Evolutionary conservation across 2,888 invertebrate species (phyloP).

Genomic region (Trichopoda pennipes): DNA sequence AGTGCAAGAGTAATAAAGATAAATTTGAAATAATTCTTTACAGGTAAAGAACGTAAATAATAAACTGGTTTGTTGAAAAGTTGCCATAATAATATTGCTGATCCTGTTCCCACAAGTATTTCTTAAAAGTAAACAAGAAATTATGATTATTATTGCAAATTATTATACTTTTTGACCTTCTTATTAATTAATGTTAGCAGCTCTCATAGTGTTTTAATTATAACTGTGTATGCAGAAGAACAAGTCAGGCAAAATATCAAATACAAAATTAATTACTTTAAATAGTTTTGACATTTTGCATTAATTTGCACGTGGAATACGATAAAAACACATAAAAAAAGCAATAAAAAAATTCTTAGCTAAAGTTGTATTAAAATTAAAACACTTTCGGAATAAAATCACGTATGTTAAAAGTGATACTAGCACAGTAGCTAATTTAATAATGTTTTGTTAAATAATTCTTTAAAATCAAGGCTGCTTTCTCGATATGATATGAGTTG

Average conservation of each 20-base stretch:
- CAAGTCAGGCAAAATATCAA: neutral
- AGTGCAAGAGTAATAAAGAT: slow-evolving; percentile 2
- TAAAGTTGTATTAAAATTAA: slow-evolving; percentile 19
- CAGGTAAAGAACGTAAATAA: neutral
- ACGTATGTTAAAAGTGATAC: slow-evolving; percentile 5
- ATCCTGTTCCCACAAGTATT: neutral
- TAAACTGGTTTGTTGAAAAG: slow-evolving; percentile 11
- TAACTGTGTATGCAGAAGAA: neutral
- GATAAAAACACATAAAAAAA: neutral
- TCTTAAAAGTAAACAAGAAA: slow-evolving; percentile 22
- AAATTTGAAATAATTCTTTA: slow-evolving; percentile 13
- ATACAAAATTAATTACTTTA: slow-evolving; percentile 38
- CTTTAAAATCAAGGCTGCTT: too few relatives aligned
- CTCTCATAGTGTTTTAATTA: neutral
- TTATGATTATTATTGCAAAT: slow-evolving; percentile 49
- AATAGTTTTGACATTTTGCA: slow-evolving; percentile 27
- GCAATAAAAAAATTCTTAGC: neutral
- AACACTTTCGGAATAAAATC: slow-evolving; percentile 10
- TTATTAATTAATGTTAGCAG: neutral
- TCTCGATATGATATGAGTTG: too few relatives aligned
- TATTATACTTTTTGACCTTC: neutral
- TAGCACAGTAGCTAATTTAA: neutral
- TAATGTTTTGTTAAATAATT: too few relatives aligned
- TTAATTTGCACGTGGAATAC: slow-evolving; percentile 3
- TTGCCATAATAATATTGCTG: neutral